Base-by-base conservation (phyloP, 2,797 vertebrate species). In the Percopsis omiscomaycus region DNA sequence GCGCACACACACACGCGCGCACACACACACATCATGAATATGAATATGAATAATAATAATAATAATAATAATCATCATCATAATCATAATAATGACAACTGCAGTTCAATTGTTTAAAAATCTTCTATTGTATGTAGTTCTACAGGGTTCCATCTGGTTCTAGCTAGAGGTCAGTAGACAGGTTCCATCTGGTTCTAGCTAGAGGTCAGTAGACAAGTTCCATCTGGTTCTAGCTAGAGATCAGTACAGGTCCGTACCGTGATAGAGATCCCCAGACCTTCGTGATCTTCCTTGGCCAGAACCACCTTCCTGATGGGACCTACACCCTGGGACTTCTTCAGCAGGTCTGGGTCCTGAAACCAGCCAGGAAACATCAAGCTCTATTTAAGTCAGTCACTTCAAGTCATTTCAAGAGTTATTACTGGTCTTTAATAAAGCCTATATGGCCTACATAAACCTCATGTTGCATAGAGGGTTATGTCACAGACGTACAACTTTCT, bases 271-370 rank as follows among this genome's bases (percentile, higher is more conserved):
- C 98, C 98, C 51, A 99, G 92, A 29, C 98, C 98, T 91, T 99
- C 98, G 0, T 98, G 95, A 58, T 99, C 98, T 84, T 98, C 98
- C 89, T 99, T 99, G 70, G 95, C 88, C 11, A 99, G 89, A 42
- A 95, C 89, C 74, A 99, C 95, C 90, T 98, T 98, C 69, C 97
- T 93, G 80, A 99, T 98, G 1, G 97, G 98, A 53, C 97, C 97
- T 10, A 99, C 97, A 32, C 97, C 98, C 84, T 99, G 98, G 69
- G 94, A 97, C 90, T 98, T 99, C 93, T 98, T 98, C 87, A 99
- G 78, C 77, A 92, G 89, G 61, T 99, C 96, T 66, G 95, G 93
- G 64, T 96, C 94, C 97, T 99, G 90, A 63, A 73, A 64, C 15
- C 0, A 71, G 9, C 49, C 47, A 12, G 22, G 2, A 61, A 2